Percentiles rank a stretch among this genome's conserved stretches.
Conservation (phyloP, 2,888 invertebrate species). For the Dermolepida albohirtum region DNA sequence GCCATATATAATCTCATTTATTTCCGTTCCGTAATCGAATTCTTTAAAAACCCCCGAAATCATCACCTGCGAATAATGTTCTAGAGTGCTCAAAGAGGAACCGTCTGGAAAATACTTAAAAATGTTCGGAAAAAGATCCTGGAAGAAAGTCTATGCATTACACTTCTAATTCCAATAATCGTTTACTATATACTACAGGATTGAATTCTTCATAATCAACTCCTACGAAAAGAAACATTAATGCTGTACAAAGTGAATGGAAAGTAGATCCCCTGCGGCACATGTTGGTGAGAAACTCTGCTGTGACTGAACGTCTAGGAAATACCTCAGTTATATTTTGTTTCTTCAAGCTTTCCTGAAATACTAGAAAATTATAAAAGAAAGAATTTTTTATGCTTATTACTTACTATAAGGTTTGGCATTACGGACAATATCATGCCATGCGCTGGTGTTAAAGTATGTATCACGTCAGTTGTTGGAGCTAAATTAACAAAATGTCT, state of each 20-base stretch:
- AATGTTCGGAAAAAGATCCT: constrained; percentile 58
- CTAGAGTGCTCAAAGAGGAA: constrained; percentile 65
- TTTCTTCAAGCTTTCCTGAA: constrained; percentile 27
- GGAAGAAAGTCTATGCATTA: constrained; percentile 45
- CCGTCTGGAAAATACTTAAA: constrained; percentile 66
- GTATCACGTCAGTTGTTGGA: constrained; percentile 58
- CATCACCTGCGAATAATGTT: constrained; percentile 63
- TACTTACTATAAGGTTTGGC: constrained; percentile 45
- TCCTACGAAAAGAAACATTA: constrained; percentile 72
- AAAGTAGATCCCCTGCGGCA: constrained; percentile 66
- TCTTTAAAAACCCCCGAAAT: constrained; percentile 54
- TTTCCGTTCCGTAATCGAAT: constrained; percentile 32
- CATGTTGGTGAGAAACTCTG: constrained; percentile 56
- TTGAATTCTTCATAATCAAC: constrained; percentile 71
- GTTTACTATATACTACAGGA: constrained; percentile 60
- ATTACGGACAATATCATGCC: constrained; percentile 46
- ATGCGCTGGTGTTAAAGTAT: constrained; percentile 51
- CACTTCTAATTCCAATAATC: too few relatives aligned
- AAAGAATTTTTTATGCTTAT: not conserved
- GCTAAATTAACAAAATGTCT: constrained; percentile 59
- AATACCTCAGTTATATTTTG: constrained; percentile 56
- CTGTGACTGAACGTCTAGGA: constrained; percentile 57
- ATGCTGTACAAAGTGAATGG: constrained; percentile 70
- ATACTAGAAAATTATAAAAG: not conserved
- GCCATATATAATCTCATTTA: constrained; percentile 28